Base-by-base conservation (phyloP, 2,888 invertebrate species). In the Erannis defoliaria region DNA sequence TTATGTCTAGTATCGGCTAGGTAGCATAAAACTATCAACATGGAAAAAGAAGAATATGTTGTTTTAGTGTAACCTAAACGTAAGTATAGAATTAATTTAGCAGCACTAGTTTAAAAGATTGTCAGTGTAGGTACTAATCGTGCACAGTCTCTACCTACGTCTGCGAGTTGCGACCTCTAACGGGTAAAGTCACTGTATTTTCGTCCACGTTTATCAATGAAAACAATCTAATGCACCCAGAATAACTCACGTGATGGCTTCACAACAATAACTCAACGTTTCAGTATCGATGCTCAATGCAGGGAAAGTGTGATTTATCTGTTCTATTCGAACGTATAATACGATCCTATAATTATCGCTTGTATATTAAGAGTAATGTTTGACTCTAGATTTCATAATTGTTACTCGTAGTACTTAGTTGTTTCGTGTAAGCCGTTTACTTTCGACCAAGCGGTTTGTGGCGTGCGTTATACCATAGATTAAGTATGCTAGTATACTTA, bases 381-480 rank as follows among this genome's bases (percentile, higher is more conserved):
- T 66, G 61, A 71, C 62, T 72, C 72, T 68, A 71, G 64, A 64
- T 65, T 66, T 68, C 60, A 70, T 75, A 68, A 50, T 26, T 14
- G 23, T 21, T 37, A n/a, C 4, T 33, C 12, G 9, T 6, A 16
- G 1, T 4, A 26, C n/a, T 26, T 6, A 26, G 23, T 26, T 26
- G 26, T 8, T 26, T 26, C 26, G 12, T n/a, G 10, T 14, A 29
- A 21, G 19, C 14, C 8, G 43, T 57, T 49, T 62, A 48, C 48
- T 51, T 45, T 37, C n/a, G n/a, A n/a, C n/a, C n/a, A n/a, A n/a
- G n/a, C n/a, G n/a, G n/a, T n/a, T n/a, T n/a, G n/a, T n/a, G n/a
- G n/a, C n/a, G n/a, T n/a, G n/a, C n/a, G n/a, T n/a, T n/a, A n/a
- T n/a, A n/a, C n/a, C n/a, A 8, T 6, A 26, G 26, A 26, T 26